A percentile compares a stretch with the other conserved stretches of the same genome.
These are phyloP conservation scores for Sebastes steindachneri DNA, from an alignment of 2,797 vertebrate species.

Conservation along the genomic window DNA sequence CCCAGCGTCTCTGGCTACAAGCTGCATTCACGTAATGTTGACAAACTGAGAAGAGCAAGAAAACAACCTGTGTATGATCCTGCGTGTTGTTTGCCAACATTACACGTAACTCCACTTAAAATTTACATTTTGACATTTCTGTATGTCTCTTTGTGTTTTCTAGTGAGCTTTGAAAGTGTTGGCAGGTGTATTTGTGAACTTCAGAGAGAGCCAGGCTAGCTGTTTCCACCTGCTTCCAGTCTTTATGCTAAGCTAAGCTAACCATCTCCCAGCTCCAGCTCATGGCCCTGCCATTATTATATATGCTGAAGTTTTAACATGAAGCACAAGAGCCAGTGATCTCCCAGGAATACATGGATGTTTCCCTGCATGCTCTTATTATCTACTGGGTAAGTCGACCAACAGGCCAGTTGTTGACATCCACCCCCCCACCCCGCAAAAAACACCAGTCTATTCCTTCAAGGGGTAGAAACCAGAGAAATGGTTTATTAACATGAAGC, in stretches of 20 bases:
- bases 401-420: neutral
- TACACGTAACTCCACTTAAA: neutral
- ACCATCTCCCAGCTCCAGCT: neutral
- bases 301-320: neutral
- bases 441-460: neutral
- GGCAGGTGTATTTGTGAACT: neutral
- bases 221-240: neutral
- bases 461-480: constrained; percentile 25
- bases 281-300: neutral
- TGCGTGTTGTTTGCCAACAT: neutral
- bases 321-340: neutral
- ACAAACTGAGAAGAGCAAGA: neutral
- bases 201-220: neutral
- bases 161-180: neutral
- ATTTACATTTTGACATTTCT: neutral
- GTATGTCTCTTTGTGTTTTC: neutral
- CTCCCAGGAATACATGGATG: neutral
- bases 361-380: neutral
- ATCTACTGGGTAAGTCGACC: constrained; percentile 7
- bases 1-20: neutral
- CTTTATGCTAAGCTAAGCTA: neutral
- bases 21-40: neutral
- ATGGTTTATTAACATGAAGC: constrained; percentile 41
- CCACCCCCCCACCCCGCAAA: neutral
- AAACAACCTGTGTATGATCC: neutral